Evolutionary conservation across 2,888 invertebrate species (phyloP).

Genomic region (Masnerella sp.): DNA sequence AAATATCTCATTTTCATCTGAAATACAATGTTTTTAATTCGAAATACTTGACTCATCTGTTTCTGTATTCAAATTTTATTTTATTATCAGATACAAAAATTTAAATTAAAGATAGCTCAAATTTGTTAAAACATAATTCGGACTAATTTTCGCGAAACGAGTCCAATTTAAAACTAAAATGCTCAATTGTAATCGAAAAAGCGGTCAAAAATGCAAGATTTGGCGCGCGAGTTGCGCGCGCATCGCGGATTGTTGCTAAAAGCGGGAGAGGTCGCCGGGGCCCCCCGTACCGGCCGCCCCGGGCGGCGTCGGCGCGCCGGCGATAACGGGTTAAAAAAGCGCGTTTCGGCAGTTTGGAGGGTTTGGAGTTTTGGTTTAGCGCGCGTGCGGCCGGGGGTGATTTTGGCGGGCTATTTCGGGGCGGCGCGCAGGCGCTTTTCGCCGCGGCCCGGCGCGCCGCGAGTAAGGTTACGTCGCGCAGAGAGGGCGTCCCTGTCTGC

Average conservation of each 20-base stretch:
- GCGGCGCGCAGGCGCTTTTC: no score
- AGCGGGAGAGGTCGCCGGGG: neutral
- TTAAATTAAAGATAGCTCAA: no score
- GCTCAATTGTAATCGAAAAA: no score
- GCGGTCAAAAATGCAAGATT: neutral
- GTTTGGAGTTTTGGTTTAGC: constrained; percentile 41
- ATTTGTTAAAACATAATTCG: no score
- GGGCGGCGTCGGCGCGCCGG: constrained; percentile 7
- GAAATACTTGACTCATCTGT: no score
- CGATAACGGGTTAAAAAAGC: constrained; percentile 16
- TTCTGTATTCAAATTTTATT: no score
- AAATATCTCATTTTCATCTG: no score
- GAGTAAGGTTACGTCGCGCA: constrained; percentile 76
- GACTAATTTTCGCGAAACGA: no score
- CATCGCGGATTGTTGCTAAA: constrained; percentile 2
- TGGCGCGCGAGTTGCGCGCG: neutral
- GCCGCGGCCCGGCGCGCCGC: constrained; percentile 32
- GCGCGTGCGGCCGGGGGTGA: neutral
- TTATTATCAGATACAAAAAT: no score
- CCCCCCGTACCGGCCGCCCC: constrained; percentile 34
- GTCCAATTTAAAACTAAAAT: no score
- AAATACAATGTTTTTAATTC: no score
- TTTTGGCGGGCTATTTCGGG: constrained; percentile 29
- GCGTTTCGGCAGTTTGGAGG: constrained; percentile 38
- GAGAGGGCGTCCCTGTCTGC: constrained; percentile 85